A percentile compares a stretch with the other conserved stretches of the same genome.
Evolutionary conservation across 2,888 invertebrate genomes (phyloP).

Genomic region (Brenthis daphne): DNA sequence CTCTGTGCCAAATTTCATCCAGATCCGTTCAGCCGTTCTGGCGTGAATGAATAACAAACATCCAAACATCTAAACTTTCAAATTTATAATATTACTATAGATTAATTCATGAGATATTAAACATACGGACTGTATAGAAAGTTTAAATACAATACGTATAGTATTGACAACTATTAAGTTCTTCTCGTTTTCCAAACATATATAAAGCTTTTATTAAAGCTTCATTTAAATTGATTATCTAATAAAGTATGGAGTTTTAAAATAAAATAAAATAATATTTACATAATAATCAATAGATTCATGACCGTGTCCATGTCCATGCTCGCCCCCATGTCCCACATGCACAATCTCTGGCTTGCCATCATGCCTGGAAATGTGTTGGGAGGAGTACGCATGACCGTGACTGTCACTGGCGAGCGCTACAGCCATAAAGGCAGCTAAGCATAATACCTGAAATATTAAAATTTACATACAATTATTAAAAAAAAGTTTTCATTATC

Average conservation of each 20-base stretch:
- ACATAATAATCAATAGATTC: constrained; percentile 46
- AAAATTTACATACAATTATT: neutral
- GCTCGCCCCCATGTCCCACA: constrained; percentile 49
- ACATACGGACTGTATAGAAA: no score
- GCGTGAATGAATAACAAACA: no score
- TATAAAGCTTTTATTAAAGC: neutral
- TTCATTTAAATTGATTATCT: neutral
- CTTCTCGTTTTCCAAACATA: no score
- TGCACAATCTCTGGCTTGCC: constrained; percentile 59
- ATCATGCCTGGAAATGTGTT: constrained; percentile 61
- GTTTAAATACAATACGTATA: no score
- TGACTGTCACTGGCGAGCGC: constrained; percentile 50
- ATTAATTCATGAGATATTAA: no score
- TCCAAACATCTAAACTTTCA: no score
- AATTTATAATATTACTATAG: no score
- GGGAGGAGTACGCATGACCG: constrained; percentile 57
- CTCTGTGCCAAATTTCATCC: no score
- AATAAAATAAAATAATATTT: constrained; percentile 28
- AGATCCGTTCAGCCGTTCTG: no score
- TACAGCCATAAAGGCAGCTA: constrained; percentile 53
- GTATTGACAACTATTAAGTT: no score
- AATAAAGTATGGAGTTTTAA: neutral
- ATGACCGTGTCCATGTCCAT: constrained; percentile 44
- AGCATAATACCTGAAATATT: constrained; percentile 47
- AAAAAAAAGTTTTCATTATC: neutral